Evolutionary conservation across 2,113 vertebrate genomes (phyloP), one percentile per base, ranked within the genome.

Genomic region (Propithecus coquereli): DNA sequence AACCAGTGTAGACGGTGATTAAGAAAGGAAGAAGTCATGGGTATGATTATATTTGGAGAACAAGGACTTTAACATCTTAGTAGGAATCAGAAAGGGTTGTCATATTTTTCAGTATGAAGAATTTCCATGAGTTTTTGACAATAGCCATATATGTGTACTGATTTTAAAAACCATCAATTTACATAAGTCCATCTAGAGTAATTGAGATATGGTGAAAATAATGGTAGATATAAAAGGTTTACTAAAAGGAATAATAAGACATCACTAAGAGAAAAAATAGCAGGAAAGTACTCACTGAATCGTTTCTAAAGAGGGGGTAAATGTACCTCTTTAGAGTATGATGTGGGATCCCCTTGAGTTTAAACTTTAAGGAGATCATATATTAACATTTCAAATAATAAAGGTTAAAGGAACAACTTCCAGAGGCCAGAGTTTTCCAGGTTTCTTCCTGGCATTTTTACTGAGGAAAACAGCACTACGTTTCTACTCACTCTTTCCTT

Each of bases 341-440:
- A 82, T 50, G 18, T 79, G 12, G 86, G n/a, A 92, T 52, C 11
- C 18, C 22, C 37, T 95, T 47, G 40, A 92, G 25, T 83, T 82
- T 37, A 76, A 65, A 45, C 37, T 52, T 89, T 83, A 32, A 87
- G 8, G 57, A 81, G 27, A 94, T 54, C 4, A 45, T 54, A 10
- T 30, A 87, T 57, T 22, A 57, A 57, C 54, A 57, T 83, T 95
- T 95, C 54, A 94, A 94, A 90, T 57, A 73, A 91, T 87, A 90
- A 84, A 45, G 6, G 10, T 40, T 95, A 88, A 88, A 92, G 17
- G n/a, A 83, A 74, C 0, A 71, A 32, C 7, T 16, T 88, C 18
- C 30, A 50, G 43, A 77, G 43, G 30, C 14, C 14, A 91, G 63
- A 32, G 2, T 37, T 90, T 96, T 80, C 32, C 10, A 70, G 27